Base-by-base conservation (phyloP, 2,113 vertebrate genomes). In the Stigmatopora argus region DNA sequence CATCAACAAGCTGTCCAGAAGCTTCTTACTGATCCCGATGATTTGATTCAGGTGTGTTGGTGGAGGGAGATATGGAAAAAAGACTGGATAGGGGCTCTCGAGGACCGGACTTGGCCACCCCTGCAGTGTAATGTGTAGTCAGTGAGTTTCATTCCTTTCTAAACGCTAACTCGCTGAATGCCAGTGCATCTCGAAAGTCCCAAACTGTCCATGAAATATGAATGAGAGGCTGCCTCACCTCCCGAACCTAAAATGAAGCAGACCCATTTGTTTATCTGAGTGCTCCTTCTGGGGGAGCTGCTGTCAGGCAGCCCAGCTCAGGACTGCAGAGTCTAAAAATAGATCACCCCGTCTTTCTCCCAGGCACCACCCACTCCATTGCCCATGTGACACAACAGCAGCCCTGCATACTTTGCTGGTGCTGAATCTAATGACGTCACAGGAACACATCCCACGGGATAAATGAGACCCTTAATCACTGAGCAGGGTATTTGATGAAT, bases 241-340 rank as follows among this genome's bases (percentile, higher is more conserved):
- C 34, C 18, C 19, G 8, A 45, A 44, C 10, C 35, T 18, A 19
- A 61, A 61, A 19, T 23, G 59, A 61, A 61, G 38, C 41, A 44
- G 35, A 61, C 12, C 11, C 59, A 7, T 61, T 61, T 61, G 38
- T 61, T 61, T 61, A 61, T 61, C 44, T 45, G 18, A 44, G 58
- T 60, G 38, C 0, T 63, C 72, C 72, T 66, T 78, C 67, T 46
- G 26, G 53, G 23, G 53, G 53, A 55, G 75, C 80, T 81, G 77
- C 80, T 80, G 81, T 78, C 77, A 77, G 77, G 68, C 70, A 65
- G 77, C 65, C 56, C 55, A 61, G 75, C 79, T 74, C 71, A 71
- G 73, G 78, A 85, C 81, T 82, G 85, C 83, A 83, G 85, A 77
- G 69, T 65, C 87, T 89, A 90, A 83, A 88, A 90, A 89, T 90